Evolutionary conservation across 2,797 vertebrate genomes (phyloP).

Genomic region (Anguilla pacifica): DNA sequence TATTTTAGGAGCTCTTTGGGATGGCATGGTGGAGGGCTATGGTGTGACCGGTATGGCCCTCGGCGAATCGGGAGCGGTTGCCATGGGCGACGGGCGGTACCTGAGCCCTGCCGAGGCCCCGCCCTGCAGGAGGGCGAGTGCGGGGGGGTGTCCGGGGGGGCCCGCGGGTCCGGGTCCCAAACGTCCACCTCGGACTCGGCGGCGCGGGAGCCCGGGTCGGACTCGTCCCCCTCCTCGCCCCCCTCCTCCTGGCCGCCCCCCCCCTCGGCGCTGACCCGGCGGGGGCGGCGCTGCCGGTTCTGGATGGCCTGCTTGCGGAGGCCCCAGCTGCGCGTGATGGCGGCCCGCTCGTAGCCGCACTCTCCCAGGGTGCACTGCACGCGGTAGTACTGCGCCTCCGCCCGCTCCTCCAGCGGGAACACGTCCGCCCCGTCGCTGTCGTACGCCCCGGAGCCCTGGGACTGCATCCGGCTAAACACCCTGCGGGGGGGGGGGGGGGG

Average conservation of each 20-base stretch:
- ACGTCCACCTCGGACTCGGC: constrained; percentile 93
- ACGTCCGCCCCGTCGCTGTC: constrained; percentile 76
- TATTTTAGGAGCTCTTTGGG: background rate
- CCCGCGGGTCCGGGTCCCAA: constrained; percentile 83
- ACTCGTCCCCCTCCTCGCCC: constrained; percentile 84
- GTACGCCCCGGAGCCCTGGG: constrained; percentile 79
- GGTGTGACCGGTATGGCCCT: background rate
- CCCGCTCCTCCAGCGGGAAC: constrained; percentile 60
- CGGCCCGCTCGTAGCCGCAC: constrained; percentile 34
- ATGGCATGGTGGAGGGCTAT: too few species aligned
- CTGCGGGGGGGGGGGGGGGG: constrained; percentile 43
- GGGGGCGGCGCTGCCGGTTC: constrained; percentile 79
- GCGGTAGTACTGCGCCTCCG: constrained; percentile 50
- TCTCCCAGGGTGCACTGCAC: constrained; percentile 47
- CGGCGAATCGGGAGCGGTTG: background rate
- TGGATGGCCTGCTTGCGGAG: constrained; percentile 79
- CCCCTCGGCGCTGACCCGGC: constrained; percentile 83
- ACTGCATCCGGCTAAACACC: constrained; percentile 70
- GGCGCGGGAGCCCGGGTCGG: constrained; percentile 91
- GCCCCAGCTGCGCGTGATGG: constrained; percentile 60
- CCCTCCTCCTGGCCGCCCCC: too few species aligned
- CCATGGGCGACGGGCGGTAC: constrained; percentile 58
- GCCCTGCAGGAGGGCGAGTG: constrained; percentile 69
- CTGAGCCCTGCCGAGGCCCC: constrained; percentile 76
- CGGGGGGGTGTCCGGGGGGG: constrained; percentile 71